Base-by-base conservation (phyloP, 2,797 vertebrate genomes). In the Harpagifer antarcticus region DNA sequence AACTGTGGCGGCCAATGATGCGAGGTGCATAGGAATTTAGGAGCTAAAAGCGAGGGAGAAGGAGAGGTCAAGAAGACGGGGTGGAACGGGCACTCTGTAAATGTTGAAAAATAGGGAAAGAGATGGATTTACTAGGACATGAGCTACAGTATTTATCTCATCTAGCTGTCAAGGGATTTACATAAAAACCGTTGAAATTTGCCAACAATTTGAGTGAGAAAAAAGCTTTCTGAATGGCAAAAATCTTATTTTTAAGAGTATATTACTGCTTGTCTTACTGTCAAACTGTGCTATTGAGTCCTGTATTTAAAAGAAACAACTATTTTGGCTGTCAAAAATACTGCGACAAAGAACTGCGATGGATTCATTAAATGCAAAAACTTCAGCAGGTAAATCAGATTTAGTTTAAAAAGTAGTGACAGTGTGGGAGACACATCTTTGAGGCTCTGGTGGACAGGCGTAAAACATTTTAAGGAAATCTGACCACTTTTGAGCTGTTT, bases 11-110 rank as follows among this genome's bases (percentile, higher is more conserved):
- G 71, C 57, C 47, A 65, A 20, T 61, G 86, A 71, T 80, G 85
- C 17, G 49, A 50, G 64, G 50, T 76, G 84, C 82, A 89, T 83
- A 31, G 77, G 73, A 85, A 86, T 89, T 58, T 61, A 50, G 65
- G 64, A 19, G 1, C 3, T 67, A 76, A 78, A 70, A 72, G 72
- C 3, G 17, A 37, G 59, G 49, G 50, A 68, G 69, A 54, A 47
- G 53, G 62, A 53, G 78, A 75, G 76, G 66, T 77, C 64, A 79
- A 64, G 67, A 69, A 72, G 70, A 73, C 44, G 13, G 55, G 20
- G 47, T 14, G 57, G 44, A 33, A 37, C 0, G 14, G 42, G 17
- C 20, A 33, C 5, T 61, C 4, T 11, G 6, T 2, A 20, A 42
- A 23, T 10, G 47, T 37, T 48, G 49, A 70, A 23, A 17, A 2